Evolutionary conservation across 2,113 vertebrate genomes (phyloP), one percentile per base, ranked within the genome.

Genomic region (Dinomys branickii): DNA sequence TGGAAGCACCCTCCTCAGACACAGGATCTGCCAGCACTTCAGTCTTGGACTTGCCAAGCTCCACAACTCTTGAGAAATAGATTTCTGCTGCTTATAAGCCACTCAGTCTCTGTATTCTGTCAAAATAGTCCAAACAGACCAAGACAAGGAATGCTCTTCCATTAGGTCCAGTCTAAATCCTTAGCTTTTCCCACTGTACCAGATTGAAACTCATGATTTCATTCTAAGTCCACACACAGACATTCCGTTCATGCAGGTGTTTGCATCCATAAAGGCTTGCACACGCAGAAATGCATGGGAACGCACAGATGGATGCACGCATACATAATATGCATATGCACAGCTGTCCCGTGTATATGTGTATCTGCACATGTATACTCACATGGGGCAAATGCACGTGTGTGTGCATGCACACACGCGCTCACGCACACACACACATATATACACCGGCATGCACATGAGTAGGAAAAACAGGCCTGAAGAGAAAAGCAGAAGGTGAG

Each of bases 181-280:
- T 87, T 35, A 20, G 8, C 9, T 14, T 44, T 89, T n/a, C 63
- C 85, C 22, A 13, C 22, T 22, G 22, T 3, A 12, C 35, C n/a
- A 91, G 80, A 73, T 1, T 63, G 86, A 88, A 84, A n/a, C 59
- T 47, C 75, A 95, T 50, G 78, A 13, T 47, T 9, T 59, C 88
- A 85, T 17, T 35, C 41, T 65, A 30, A 44, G 33, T 87, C 65
- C 47, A 26, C 41, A 30, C 47, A 80, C 1, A 20, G 20, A 65
- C 17, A 56, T 12, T 44, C 28, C 12, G 86, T 26, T 26, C 13
- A 56, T 9, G 24, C 30, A 75, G 73, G 44, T 80, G 7, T 80
- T 54, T 44, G 17, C 30, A 1, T 54, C 19, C 9, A 54, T 11
- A 52, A 47, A 54, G 50, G 77, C 17, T 54, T 54, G 30, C 17